Conservation (phyloP, 2,113 vertebrate species). For the Heliornis fulica region DNA sequence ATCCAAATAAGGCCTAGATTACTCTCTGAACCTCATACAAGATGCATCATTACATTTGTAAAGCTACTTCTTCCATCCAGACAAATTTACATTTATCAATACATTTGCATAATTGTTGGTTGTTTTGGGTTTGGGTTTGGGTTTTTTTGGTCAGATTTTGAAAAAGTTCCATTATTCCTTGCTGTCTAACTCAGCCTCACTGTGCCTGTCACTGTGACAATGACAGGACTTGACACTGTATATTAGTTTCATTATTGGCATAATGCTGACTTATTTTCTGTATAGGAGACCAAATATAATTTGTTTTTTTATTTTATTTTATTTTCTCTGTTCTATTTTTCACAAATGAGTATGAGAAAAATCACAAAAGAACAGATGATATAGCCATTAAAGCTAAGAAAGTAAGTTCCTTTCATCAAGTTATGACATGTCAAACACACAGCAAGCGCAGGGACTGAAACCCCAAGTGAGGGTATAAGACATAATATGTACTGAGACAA, state of each 20-base stretch:
- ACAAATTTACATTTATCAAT: conserved; percentile 21
- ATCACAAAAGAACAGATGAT: background rate
- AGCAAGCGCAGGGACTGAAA: background rate
- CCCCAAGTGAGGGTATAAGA: background rate
- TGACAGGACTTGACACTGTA: conserved; percentile 56
- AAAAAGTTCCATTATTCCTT: conserved; percentile 31
- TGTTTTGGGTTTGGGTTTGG: too few relatives aligned
- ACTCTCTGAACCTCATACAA: background rate
- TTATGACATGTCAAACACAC: background rate
- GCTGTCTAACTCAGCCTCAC: background rate
- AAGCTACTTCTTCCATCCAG: background rate
- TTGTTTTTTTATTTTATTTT: conserved; percentile 4
- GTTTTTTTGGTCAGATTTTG: conserved; percentile 53
- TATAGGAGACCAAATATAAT: background rate
- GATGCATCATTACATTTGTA: background rate
- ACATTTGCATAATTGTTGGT: background rate
- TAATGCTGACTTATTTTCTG: conserved; percentile 4
- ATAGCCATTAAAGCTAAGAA: background rate
- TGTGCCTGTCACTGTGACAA: conserved; percentile 32
- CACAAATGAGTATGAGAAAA: background rate
- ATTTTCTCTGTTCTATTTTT: conserved; percentile 29
- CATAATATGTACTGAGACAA: background rate
- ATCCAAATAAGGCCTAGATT: background rate
- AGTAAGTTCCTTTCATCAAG: background rate
- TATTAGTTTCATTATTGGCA: conserved; percentile 61